Base-by-base conservation (phyloP, 2,113 vertebrate species). In the Triplophysa tibetana region DNA sequence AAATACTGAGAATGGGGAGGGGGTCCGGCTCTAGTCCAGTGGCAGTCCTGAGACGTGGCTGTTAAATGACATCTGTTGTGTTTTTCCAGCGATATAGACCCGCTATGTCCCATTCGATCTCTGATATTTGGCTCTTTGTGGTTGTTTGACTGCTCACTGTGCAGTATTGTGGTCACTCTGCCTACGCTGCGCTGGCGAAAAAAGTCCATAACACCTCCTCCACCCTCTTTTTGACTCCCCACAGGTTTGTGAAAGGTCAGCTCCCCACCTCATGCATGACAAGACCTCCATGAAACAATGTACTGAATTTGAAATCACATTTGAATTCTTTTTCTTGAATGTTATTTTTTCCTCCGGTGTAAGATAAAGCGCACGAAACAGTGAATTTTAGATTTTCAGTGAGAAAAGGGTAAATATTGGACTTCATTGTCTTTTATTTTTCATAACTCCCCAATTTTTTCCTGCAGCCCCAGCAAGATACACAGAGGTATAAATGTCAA, bases 401-500 rank as follows among this genome's bases (percentile, higher is more conserved):
- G 16, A 43, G 65, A 43, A 19, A 16, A 41, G 33, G 38, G 58
- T 61, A 29, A 62, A 77, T 19, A 17, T 75, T 85, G 80, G 77
- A 75, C 70, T 77, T 74, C 64, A 63, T 8, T 16, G 56, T 86
- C 84, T 86, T 85, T 77, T 84, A 62, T 85, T 81, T 84, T 70
- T 66, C 85, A 75, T 73, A 85, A n/a, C 75, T 52, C 61, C 72
- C 75, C 56, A 63, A 8, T 74, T 84, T 80, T 7, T 83, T 63
- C 45, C 79, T 81, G 83, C 84, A 87, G 82, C 78, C 45, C 80
- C 80, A 80, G 81, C 85, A 65, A 85, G 80, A 85, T 83, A 86
- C 81, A 61, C 61, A 62, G 62, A 68, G 50, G 87, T 69, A 79
- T n/a, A 85, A 70, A 82, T 92, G 75, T 79, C 83, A 88, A 84